Evolutionary conservation across 2,888 invertebrate species (phyloP).

Genomic region (Exocentrus adspersus): DNA sequence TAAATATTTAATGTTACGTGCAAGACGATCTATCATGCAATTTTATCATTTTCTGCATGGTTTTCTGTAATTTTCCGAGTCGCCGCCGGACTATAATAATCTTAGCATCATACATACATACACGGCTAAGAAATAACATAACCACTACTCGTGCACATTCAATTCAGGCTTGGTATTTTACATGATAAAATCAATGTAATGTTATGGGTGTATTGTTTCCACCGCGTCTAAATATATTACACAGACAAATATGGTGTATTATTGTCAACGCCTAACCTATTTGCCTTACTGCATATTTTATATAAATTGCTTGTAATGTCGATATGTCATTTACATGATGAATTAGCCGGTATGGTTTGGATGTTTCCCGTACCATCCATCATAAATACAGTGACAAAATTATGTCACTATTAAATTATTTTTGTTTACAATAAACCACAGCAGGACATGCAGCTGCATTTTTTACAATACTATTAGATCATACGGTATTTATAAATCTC

Average conservation of each 20-base stretch:
- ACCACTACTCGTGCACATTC: conserved; percentile 1
- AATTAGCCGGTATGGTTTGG: conserved; percentile 5
- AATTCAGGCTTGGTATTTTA: conserved; percentile 7
- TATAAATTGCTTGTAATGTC: conserved; percentile 1
- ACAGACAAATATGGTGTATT: conserved; percentile 26
- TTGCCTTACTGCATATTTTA: conserved; percentile 5
- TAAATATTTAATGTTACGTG: neutral
- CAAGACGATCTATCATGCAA: neutral
- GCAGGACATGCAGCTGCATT: too few relatives aligned
- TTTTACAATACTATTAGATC: too few relatives aligned
- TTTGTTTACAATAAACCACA: too few relatives aligned
- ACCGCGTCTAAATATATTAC: conserved; percentile 18
- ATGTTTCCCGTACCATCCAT: neutral
- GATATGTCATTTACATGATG: conserved; percentile 17
- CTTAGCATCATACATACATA: neutral
- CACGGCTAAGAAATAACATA: conserved; percentile 2
- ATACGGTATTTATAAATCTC: too few relatives aligned
- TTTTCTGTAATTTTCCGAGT: neutral
- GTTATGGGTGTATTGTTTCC: conserved; percentile 22
- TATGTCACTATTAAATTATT: too few relatives aligned
- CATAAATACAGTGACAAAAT: neutral
- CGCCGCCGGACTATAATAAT: neutral
- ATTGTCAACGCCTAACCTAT: conserved; percentile 19
- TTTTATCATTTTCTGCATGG: neutral
- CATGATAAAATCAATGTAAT: conserved; percentile 22